phyloP scores from a whole-genome alignment of 1,140 invertebrate species.

The Cotesia chilonis region DNA sequence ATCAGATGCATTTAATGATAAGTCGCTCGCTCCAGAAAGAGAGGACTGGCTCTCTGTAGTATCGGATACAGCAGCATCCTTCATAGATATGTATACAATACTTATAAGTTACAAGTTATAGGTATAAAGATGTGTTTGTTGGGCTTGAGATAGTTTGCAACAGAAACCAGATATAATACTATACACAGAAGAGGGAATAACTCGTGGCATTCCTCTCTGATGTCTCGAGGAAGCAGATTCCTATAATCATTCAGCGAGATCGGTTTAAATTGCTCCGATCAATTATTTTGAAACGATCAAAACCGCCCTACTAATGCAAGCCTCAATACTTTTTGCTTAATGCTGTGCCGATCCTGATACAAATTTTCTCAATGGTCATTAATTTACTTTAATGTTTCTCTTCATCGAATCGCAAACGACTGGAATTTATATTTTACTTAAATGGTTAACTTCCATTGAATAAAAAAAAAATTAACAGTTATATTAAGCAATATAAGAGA shows the following conservation, averaged over 20 bases:
- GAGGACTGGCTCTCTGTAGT: constrained; percentile 27
- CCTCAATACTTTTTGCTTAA: background rate
- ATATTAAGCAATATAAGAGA: too few relatives aligned
- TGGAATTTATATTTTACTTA: background rate
- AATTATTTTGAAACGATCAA: constrained; percentile 35
- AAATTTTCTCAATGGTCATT: constrained; percentile 16
- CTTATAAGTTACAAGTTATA: constrained; percentile 12
- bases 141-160: too few relatives aligned
- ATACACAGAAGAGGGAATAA: background rate
- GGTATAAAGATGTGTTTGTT: background rate
- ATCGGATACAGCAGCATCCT: background rate
- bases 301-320: background rate
- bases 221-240: constrained; percentile 17
- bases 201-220: constrained; percentile 33
- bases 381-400: constrained; percentile 1
- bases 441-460: too few relatives aligned
- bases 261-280: constrained; percentile 34
- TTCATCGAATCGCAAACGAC: background rate
- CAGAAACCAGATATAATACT: too few relatives aligned
- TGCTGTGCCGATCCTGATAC: background rate
- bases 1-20: constrained; percentile 57
- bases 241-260: constrained; percentile 37
- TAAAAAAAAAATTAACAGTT: too few relatives aligned
- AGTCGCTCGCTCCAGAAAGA: constrained; percentile 41
- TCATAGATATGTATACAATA: too few relatives aligned